These are phyloP conservation scores for Eretmocerus hayati DNA, from an alignment of 2,888 invertebrate genomes.

Conservation along the genomic window DNA sequence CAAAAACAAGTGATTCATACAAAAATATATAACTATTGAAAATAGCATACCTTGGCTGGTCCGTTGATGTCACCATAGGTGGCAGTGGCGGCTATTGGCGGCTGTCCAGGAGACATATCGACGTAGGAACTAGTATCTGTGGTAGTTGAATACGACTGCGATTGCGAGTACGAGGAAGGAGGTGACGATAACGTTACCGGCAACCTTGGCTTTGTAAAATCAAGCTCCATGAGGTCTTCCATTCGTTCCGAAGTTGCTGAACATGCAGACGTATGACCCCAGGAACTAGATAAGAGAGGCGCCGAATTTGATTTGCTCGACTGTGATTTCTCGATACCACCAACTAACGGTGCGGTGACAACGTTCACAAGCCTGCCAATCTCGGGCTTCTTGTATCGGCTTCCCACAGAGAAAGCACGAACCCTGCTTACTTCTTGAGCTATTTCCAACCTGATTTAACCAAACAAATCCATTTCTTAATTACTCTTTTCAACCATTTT, in stretches of 20 bases:
- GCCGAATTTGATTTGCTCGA: constrained; percentile 62
- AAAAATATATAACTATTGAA: neutral
- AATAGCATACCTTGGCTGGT: constrained; percentile 36
- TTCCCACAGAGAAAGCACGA: constrained; percentile 73
- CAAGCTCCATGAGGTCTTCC: constrained; percentile 79
- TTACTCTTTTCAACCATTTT: neutral
- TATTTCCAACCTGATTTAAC: constrained; percentile 38
- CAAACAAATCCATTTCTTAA: neutral
- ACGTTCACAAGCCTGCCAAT: constrained; percentile 37
- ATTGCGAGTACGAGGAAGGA: constrained; percentile 35
- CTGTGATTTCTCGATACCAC: constrained; percentile 34
- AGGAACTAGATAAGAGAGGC: constrained; percentile 56
- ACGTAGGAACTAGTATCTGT: constrained; percentile 48
- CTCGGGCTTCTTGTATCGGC: constrained; percentile 53
- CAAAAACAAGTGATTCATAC: constrained; percentile 1
- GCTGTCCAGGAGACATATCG: constrained; percentile 48
- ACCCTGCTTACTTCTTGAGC: constrained; percentile 53
- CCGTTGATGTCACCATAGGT: constrained; percentile 45
- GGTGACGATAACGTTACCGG: constrained; percentile 35
- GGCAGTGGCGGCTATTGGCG: constrained; percentile 37
- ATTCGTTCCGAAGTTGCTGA: constrained; percentile 56
- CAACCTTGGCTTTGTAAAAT: constrained; percentile 53
- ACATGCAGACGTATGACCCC: constrained; percentile 46
- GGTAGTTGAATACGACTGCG: constrained; percentile 43
- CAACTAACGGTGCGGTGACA: constrained; percentile 34